These are phyloP conservation scores for Saxidomus purpurata DNA, from an alignment of 1,140 invertebrate genomes.

Conservation along the genomic window DNA sequence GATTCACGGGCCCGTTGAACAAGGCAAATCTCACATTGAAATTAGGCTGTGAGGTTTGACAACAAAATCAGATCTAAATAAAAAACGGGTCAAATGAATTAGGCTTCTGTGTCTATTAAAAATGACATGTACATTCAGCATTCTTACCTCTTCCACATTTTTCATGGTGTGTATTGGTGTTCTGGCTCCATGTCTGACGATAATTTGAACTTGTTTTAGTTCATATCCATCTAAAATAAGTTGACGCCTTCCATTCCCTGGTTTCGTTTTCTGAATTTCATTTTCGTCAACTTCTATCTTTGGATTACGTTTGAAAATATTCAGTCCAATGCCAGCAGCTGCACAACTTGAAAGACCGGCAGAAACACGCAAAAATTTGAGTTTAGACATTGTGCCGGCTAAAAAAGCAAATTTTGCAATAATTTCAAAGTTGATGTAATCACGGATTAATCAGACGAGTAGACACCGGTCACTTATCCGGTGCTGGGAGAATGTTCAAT, in stretches of 20 bases:
- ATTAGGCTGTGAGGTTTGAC: no score
- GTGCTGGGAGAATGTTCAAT: no score
- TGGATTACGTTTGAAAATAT: background rate
- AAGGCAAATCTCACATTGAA: no score
- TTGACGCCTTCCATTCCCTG: background rate
- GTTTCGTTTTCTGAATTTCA: background rate
- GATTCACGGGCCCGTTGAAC: no score
- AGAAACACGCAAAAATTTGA: background rate
- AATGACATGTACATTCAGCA: no score
- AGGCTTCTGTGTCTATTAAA: no score
- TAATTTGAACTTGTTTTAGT: slow-evolving; percentile 78
- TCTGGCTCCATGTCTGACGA: slow-evolving; percentile 83
- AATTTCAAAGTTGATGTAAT: background rate
- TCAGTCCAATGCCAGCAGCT: background rate
- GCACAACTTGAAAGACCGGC: background rate
- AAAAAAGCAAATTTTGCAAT: background rate
- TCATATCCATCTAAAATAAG: slow-evolving; percentile 28
- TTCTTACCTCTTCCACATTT: slow-evolving; percentile 79
- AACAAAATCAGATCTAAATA: no score
- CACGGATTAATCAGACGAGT: background rate
- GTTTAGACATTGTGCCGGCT: background rate
- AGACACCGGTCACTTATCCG: slow-evolving; percentile 15
- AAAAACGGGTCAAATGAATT: no score
- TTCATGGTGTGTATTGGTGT: slow-evolving; percentile 76
- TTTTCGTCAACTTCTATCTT: background rate